phyloP scores from a whole-genome alignment of 2,888 invertebrate genomes.

The Hybos culiciformis region DNA sequence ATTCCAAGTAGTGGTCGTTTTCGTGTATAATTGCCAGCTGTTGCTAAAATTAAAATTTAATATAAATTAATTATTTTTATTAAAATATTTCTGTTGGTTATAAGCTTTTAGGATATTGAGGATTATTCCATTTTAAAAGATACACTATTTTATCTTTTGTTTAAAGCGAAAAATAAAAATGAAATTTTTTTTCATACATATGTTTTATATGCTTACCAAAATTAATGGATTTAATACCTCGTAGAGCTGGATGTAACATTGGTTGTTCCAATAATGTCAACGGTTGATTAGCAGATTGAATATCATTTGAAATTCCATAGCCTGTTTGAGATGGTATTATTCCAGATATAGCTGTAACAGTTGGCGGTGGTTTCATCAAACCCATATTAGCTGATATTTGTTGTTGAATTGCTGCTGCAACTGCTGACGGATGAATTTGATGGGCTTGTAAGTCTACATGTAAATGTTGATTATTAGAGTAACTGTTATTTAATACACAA shows the following conservation, averaged over 20 bases:
- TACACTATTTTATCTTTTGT: too few species aligned
- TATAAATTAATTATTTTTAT: slow-evolving; percentile 6
- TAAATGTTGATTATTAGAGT: slow-evolving; percentile 10
- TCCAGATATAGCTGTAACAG: slow-evolving; percentile 27
- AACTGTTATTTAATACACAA: too few species aligned
- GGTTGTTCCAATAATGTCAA: slow-evolving; percentile 31
- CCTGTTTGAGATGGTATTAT: slow-evolving; percentile 23
- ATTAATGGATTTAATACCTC: slow-evolving; percentile 41
- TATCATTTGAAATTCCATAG: slow-evolving; percentile 25
- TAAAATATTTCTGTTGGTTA: background rate
- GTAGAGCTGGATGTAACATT: slow-evolving; percentile 31
- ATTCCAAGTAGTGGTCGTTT: slow-evolving; percentile 62
- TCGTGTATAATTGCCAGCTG: slow-evolving; percentile 46
- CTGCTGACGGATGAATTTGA: slow-evolving; percentile 26
- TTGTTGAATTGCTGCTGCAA: slow-evolving; percentile 33
- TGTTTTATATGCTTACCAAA: slow-evolving; percentile 32
- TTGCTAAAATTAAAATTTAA: background rate
- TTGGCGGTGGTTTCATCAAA: slow-evolving; percentile 30
- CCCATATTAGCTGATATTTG: slow-evolving; percentile 31
- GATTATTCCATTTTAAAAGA: too few species aligned
- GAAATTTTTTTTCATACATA: too few species aligned
- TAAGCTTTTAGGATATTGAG: background rate
- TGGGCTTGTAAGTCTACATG: slow-evolving; percentile 13
- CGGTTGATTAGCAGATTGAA: too few species aligned
- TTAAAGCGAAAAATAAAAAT: too few species aligned